phyloP scores from a whole-genome alignment of 2,888 invertebrate genomes.

The Lottia gigantea region DNA sequence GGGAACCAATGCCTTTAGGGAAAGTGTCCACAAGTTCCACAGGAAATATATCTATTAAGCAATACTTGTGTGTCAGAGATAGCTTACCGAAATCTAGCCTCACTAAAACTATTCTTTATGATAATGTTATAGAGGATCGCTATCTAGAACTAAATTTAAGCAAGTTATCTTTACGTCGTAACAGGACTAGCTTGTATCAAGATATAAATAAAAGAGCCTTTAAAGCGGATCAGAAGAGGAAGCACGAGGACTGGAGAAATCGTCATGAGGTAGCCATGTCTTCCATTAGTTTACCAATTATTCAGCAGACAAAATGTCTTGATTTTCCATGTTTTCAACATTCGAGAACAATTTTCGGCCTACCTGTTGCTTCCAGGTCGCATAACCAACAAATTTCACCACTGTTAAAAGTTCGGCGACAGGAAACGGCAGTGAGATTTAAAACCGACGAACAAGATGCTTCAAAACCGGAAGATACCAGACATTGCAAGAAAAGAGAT shows the following conservation, averaged over 20 bases:
- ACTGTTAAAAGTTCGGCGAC: slow-evolving; percentile 52
- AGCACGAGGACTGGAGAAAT: slow-evolving; percentile 56
- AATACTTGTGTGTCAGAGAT: slow-evolving; percentile 51
- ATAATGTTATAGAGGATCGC: slow-evolving; percentile 56
- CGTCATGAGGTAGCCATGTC: slow-evolving; percentile 52
- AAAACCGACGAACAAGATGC: slow-evolving; percentile 51
- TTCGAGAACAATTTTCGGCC: slow-evolving; percentile 41
- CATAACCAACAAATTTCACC: slow-evolving; percentile 38
- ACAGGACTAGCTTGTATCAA: slow-evolving; percentile 41
- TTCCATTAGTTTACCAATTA: slow-evolving; percentile 52
- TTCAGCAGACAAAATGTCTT: slow-evolving; percentile 33
- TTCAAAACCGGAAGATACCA: slow-evolving; percentile 44
- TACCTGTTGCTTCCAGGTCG: slow-evolving; percentile 3
- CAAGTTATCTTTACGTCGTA: slow-evolving; percentile 39
- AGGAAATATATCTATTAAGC: slow-evolving; percentile 51
- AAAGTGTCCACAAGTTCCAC: slow-evolving; percentile 32
- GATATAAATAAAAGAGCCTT: slow-evolving; percentile 56
- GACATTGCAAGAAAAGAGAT: slow-evolving; percentile 47
- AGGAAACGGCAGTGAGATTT: slow-evolving; percentile 54
- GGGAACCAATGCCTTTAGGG: background rate
- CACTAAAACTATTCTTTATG: slow-evolving; percentile 55
- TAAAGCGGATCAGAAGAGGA: slow-evolving; percentile 48
- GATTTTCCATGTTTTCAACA: slow-evolving; percentile 42
- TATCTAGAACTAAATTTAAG: slow-evolving; percentile 50
- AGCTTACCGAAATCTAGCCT: slow-evolving; percentile 57